Evolutionary conservation across 2,797 vertebrate genomes (phyloP), one percentile per base, ranked within the genome.

Genomic region (Lutjanus argentimaculatus): DNA sequence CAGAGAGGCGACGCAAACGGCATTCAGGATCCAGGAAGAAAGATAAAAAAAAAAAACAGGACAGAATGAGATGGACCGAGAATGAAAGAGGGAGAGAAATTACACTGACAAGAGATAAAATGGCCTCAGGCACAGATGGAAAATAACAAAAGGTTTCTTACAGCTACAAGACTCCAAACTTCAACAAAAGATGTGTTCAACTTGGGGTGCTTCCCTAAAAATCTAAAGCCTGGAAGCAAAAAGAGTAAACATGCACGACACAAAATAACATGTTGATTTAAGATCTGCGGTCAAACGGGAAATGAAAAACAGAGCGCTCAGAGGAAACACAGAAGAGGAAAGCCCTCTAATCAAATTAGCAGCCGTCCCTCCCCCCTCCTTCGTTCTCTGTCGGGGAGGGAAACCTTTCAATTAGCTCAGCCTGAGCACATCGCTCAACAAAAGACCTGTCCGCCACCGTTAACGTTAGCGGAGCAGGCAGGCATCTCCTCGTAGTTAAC

Each of bases 371-470:
- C 12, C 48, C 45, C 11, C 25, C 16, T 40, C 56, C 11, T 15
- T 16, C 22, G 15, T 11, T 22, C 70, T 77, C 25, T 40, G 49
- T 58, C 9, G 11, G 19, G 75, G 25, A 75, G 79, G 58, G 68
- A 36, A 75, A 80, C 62, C 80, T 83, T 88, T 90, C 87, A 92
- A 80, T 90, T 88, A 84, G 57, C 67, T 76, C 77, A 7, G 67
- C 75, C 78, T 49, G 77, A 2, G 64, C 65, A 65, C 2, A 59
- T 80, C 77, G 15, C 69, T 17, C 79, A 82, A 93, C 89, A 94
- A 93, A 92, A 80, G 88, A 77, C 2, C 85, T 79, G 91, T 91
- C 90, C 10, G 9, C 30, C 77, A 74, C 25, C 7, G 83, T 93
- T 91, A 90, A 30, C 40, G 65, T 90, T 72, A 87, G 80, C 48